Base-by-base conservation (phyloP, 2,797 vertebrate species). In the Catostomus latipinnis region DNA sequence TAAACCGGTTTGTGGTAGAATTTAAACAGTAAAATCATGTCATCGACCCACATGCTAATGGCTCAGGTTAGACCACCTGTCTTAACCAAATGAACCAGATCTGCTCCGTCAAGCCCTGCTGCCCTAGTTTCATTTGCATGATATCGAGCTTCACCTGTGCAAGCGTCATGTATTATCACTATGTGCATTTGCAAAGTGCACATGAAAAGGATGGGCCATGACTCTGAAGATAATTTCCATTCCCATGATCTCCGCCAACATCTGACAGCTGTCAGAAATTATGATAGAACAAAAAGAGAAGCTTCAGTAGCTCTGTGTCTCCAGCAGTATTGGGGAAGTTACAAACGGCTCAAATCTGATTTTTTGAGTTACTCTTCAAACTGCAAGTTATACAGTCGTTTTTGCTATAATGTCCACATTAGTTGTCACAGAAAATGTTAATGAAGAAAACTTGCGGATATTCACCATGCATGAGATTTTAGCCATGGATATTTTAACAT, bases 51-150 rank as follows among this genome's bases (percentile, higher is more conserved):
- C 45, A 80, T 65, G n/a, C 7, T 45, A 45, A 5, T 46, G 70
- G 60, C 60, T 67, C 12, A 48, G 74, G 70, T 73, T 12, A 58
- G 18, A 77, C 63, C 53, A n/a, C 54, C 53, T 14, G 63, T 34
- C 14, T 14, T 46, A 86, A 81, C 82, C 79, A 69, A 72, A 81
- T 66, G 63, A 76, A 80, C 50, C 52, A 63, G 11, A 58, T 46
- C 52, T 74, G 22, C 52, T 66, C 53, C 7, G 66, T 48, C 12
- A n/a, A 56, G 16, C 62, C 46, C 73, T 22, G 22, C 22, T 22
- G 22, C 69, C 52, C 58, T n/a, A 70, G 22, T 81, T 50, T 81
- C 8, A 62, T 57, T 69, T 73, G 53, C 66, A 79, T 53, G 49
- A 66, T 43, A 46, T 65, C n/a, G 14, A 48, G 74, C 52, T 70